Evolutionary conservation across 2,113 vertebrate genomes (phyloP), one percentile per base, ranked within the genome.

Genomic region (Hippopotamus amphibius): DNA sequence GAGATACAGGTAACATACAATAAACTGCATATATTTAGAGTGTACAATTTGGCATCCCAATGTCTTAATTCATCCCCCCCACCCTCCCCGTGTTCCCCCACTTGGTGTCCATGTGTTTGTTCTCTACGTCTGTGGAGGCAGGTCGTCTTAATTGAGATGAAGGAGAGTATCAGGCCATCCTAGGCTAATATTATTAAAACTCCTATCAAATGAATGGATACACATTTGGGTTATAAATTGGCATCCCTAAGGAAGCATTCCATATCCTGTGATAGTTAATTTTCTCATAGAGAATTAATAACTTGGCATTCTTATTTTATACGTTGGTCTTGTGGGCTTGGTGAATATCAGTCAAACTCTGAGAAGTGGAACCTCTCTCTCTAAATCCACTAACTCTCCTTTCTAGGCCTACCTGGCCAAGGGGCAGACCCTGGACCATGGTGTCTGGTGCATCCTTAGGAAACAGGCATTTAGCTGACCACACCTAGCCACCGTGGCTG

Each of bases 261-360:
- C 7, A 21, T 80, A 41, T 69, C 4, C 46, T 59, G 15, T n/a
- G 37, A 53, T 15, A 80, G 66, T n/a, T 57, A 76, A 24, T 80
- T 66, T 66, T 84, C 88, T 96, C 57, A 46, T 30, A n/a, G 21
- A 82, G 59, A 94, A 69, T 88, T 50, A 74, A 48, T 83, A 74
- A 33, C 2, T 91, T 81, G 50, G 30, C 63, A 55, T 84, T 66
- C 46, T 66, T 26, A 26, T 53, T 86, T 87, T 96, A 61, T 79
- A 28, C 24, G 6, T 55, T n/a, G 8, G 6, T 50, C 37, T 59
- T 92, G 4, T 72, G 41, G 22, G 33, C 28, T 85, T 92, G 61
- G 11, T 48, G 50, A 83, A 61, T 66, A 48, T 74, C 10, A 74
- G 8, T 66, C 19, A 84, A 26, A 63, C 24, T 46, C 28, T 68